Percentiles rank a stretch among this genome's conserved stretches.
Conservation (phyloP, 2,797 vertebrate genomes). For the Sphenopsis melanotis region DNA sequence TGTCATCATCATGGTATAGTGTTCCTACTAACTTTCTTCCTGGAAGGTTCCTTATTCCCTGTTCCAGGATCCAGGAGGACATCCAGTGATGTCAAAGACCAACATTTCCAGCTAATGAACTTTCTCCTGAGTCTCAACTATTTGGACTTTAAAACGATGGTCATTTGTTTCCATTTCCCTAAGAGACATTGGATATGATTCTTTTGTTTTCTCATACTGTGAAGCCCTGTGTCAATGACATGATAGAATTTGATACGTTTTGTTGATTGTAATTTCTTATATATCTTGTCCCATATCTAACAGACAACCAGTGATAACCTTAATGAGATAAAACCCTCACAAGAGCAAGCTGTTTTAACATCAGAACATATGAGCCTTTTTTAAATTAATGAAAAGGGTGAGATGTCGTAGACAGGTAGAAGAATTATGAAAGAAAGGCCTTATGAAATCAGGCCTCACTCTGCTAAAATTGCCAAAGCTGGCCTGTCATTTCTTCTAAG, state of each 20-base stretch:
- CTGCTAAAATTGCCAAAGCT: not conserved
- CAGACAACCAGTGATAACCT: not conserved
- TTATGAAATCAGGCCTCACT: not conserved
- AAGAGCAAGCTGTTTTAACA: not conserved
- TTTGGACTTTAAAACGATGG: not conserved
- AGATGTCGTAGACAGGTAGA: not conserved
- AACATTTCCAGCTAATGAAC: not conserved
- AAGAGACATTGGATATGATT: not conserved
- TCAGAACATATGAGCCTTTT: not conserved
- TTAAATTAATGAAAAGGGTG: not conserved
- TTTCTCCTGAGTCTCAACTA: not conserved
- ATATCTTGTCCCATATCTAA: not conserved
- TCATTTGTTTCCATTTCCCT: not conserved
- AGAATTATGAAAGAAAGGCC: not conserved
- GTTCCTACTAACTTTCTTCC: not conserved
- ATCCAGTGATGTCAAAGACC: not conserved
- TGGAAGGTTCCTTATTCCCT: not conserved
- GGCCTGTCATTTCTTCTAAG: not conserved
- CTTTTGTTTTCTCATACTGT: not conserved
- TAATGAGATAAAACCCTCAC: not conserved
- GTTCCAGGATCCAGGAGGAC: not conserved
- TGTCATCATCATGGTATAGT: not conserved
- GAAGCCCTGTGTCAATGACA: not conserved
- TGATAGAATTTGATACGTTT: not conserved
- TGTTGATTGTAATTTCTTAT: not conserved